Evolutionary conservation across 1,140 invertebrate genomes (phyloP).

Genomic region (Diachasma alloeum): DNA sequence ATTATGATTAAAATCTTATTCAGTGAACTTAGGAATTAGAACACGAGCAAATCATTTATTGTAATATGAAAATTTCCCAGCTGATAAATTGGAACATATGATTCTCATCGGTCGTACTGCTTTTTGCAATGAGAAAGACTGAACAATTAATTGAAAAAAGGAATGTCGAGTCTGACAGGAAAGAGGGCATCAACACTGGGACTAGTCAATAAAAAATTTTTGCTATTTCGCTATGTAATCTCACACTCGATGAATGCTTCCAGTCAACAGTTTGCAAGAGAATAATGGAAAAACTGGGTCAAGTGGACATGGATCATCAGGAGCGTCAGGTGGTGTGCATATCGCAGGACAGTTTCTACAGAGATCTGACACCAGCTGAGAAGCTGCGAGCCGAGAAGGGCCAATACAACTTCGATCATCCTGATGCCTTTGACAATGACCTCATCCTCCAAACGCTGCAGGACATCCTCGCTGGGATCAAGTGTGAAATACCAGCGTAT

Average conservation of each 20-base stretch:
- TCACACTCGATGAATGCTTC: constrained; percentile 34
- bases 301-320: constrained; percentile 87
- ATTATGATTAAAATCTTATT: too few species aligned
- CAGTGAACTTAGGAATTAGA: too few species aligned
- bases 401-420: constrained; percentile 98
- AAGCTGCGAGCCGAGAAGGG: constrained; percentile 86
- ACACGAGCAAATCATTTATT: too few species aligned
- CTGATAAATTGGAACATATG: too few species aligned
- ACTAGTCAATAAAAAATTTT: constrained; percentile 14
- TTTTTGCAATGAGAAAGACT: too few species aligned
- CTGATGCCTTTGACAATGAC: constrained; percentile 90
- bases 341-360: constrained; percentile 96
- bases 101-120: too few species aligned
- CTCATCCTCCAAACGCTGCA: constrained; percentile 81
- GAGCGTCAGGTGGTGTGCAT: constrained; percentile 93
- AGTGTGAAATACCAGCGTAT: constrained; percentile 89
- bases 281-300: constrained; percentile 93
- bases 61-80: too few species aligned
- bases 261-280: constrained; percentile 96
- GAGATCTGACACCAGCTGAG: constrained; percentile 83
- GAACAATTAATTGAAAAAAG: too few species aligned
- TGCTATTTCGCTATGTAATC: constrained; percentile 2
- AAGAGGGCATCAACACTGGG: constrained; percentile 1
- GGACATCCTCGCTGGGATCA: constrained; percentile 83
- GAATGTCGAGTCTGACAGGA: too few species aligned